Conservation (phyloP, 2,113 vertebrate species). For the Tenrec ecaudatus region DNA sequence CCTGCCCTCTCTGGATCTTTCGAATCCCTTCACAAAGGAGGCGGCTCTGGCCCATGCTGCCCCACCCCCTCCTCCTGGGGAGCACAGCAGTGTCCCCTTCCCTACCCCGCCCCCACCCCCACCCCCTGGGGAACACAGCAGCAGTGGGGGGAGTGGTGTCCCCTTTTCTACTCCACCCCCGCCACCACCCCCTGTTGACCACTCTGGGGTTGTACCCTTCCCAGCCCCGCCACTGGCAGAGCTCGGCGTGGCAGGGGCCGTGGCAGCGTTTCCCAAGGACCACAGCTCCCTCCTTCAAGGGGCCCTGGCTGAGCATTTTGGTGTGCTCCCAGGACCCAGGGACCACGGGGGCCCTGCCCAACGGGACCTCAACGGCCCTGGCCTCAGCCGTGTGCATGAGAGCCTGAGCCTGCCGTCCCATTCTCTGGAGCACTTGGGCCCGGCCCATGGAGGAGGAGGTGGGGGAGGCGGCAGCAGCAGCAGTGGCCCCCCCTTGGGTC, state of each 20-base stretch:
- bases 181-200: constrained; percentile 83
- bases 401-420: constrained; percentile 74
- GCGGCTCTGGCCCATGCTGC: constrained; percentile 81
- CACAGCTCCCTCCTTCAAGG: constrained; percentile 87
- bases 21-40: constrained; percentile 86
- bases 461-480: constrained; percentile 71
- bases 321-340: constrained; percentile 86
- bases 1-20: constrained; percentile 85
- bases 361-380: constrained; percentile 84
- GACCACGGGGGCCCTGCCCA: constrained; percentile 82
- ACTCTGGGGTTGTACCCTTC: constrained; percentile 85
- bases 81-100: constrained; percentile 86
- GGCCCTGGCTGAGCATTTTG: constrained; percentile 92
- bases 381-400: constrained; percentile 88
- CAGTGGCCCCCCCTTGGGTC: constrained; percentile 80
- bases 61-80: constrained; percentile 82
- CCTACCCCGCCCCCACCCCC: constrained; percentile 85
- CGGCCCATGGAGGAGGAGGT: constrained; percentile 63
- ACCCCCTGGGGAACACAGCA: constrained; percentile 80
- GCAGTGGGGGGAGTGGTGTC: constrained; percentile 69
- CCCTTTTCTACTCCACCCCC: constrained; percentile 84
- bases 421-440: constrained; percentile 82
- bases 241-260: constrained; percentile 78
- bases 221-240: constrained; percentile 83
- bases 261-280: constrained; percentile 84